Conservation (phyloP, 2,113 vertebrate genomes). For the Eidolon helvum region DNA sequence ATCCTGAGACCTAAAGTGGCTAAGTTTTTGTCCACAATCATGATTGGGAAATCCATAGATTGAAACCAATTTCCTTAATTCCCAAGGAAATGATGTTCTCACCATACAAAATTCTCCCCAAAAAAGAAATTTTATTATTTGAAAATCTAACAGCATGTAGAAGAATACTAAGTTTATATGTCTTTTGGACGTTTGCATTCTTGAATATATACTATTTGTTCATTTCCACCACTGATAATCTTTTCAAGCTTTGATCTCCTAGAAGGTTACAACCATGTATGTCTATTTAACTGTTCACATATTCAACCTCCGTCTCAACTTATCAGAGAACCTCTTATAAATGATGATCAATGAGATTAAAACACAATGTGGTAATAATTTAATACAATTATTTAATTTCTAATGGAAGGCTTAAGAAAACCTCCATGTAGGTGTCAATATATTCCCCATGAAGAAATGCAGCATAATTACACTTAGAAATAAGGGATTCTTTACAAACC, state of each 20-base stretch:
- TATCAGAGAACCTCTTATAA: background rate
- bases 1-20: background rate
- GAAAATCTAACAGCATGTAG: background rate
- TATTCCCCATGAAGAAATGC: background rate
- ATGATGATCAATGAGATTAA: conserved; percentile 23
- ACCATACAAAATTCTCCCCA: background rate
- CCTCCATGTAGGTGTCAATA: background rate
- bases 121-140: background rate
- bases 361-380: background rate
- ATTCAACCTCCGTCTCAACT: background rate
- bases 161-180: background rate
- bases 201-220: background rate
- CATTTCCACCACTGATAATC: background rate
- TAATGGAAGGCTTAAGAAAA: background rate
- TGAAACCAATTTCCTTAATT: background rate
- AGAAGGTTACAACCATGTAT: background rate
- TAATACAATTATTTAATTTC: conserved; percentile 5
- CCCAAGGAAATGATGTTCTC: background rate
- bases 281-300: background rate
- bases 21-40: conserved; percentile 6
- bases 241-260: conserved; percentile 6
- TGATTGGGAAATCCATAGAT: background rate
- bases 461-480: background rate
- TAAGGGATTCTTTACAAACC: background rate
- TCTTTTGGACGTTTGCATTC: background rate